These are phyloP conservation scores for Pica pica DNA, from an alignment of 2,113 vertebrate species.

Conservation along the genomic window DNA sequence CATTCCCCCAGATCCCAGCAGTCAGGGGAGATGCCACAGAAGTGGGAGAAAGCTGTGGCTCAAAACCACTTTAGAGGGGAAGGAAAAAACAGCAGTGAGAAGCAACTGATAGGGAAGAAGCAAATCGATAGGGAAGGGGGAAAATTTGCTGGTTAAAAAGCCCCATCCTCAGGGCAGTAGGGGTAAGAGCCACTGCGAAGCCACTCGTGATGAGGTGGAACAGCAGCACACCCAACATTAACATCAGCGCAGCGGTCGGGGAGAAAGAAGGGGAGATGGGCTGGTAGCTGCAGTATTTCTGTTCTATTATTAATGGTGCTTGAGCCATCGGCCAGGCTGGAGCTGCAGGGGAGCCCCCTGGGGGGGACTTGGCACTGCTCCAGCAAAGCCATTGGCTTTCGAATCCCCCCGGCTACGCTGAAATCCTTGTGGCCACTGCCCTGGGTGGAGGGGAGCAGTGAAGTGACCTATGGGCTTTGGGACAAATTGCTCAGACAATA, in stretches of 20 bases:
- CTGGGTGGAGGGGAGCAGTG: not conserved
- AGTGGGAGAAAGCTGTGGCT: not conserved
- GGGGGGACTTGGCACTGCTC: not conserved
- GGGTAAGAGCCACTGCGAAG: fast-evolving
- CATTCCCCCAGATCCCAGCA: not conserved
- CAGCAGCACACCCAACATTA: not conserved
- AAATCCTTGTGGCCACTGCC: not conserved
- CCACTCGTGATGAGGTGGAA: fast-evolving
- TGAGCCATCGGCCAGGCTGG: not conserved
- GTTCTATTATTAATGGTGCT: conserved; percentile 4
- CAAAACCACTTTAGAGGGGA: not conserved
- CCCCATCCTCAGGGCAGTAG: fast-evolving
- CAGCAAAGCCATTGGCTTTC: not conserved
- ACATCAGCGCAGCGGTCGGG: fast-evolving
- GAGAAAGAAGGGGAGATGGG: not conserved
- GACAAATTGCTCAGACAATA: not conserved
- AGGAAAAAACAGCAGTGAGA: not conserved
- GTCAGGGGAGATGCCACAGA: not conserved
- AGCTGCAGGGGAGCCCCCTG: fast-evolving
- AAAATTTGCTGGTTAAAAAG: not conserved
- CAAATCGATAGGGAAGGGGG: not conserved
- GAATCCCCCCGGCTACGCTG: fast-evolving
- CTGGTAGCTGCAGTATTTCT: not conserved
- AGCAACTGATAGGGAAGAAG: not conserved
- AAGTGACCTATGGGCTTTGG: not conserved